Base-by-base conservation (phyloP, 2,113 vertebrate species). In the Cichladusa arquata region DNA sequence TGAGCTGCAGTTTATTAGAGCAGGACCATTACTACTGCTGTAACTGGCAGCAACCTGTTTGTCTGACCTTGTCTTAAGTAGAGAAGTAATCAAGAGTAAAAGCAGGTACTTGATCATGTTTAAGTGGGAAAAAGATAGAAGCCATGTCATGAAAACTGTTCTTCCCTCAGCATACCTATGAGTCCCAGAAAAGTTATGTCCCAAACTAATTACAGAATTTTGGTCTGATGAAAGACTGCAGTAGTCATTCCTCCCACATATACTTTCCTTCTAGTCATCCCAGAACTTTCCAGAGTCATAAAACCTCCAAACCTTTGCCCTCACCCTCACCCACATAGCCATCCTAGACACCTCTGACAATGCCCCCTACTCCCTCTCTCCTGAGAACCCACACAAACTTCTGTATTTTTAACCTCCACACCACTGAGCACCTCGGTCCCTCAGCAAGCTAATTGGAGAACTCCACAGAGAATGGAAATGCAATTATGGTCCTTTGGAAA, bases 381-480 rank as follows among this genome's bases (percentile, higher is more conserved):
- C 44, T 1, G 9, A 71, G 36, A 58, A 88, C 8, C 8, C 50
- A 29, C 7, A 57, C 38, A 70, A 86, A 88, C 14, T 9, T 56
- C 40, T 67, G 12, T 34, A 51, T 33, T 64, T 77, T 53, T 26
- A 86, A 62, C 34, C 36, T 78, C 34, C 57, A n/a, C 1, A 5
- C 19, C 0, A 0, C 34, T 71, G 61, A 76, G 86, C 29, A 56
- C 12, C 54, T 34, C 2, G 3, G 38, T 62, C 80, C 78, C 77
- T 81, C 34, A 74, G 67, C 34, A 85, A 84, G 57, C 40, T 72
- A 26, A 67, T 20, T 7, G 6, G 64, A 83, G 58, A 70, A 47
- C 18, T 92, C 78, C 65, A 71, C 6, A 51, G 90, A 81, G 84
- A 94, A 71, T 33, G 33, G 38, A 91, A 95, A 93, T 81, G 56